Evolutionary conservation across 2,888 invertebrate species (phyloP), one percentile per base, ranked within the genome.

Genomic region (Mythimna albipuncta): DNA sequence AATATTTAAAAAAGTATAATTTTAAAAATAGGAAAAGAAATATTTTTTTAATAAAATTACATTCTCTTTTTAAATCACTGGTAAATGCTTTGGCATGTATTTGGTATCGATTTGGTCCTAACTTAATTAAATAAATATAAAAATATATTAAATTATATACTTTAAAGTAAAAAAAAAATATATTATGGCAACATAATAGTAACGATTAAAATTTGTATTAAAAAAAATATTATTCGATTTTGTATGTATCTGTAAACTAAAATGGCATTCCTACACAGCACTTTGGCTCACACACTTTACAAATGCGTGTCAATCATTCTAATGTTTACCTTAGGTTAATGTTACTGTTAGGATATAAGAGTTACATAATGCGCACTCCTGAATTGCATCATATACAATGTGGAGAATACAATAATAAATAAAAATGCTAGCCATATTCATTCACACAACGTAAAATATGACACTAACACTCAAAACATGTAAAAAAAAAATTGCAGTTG

Each of bases 161-260:
- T 32, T 32, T 2, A 26, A 26, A 26, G 71, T 65, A 77, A 75
- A 76, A 77, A 82, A 78, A 82, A 77, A 83, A 81, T 66, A 83
- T 41, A 38, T 77, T 88, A 93, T 93, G 92, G 92, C 92, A 92
- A 92, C 91, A 83, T 74, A 90, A 83, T 89, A 92, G 90, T 90
- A 93, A 90, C 85, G 16, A 74, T 13, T 69, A 74, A 74, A n/a
- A 79, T 82, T 67, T 63, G 47, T 44, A 52, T 67, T 58, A 54
- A 66, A 79, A 67, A 67, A 50, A 41, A 64, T 67, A 72, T 64
- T 75, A 70, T 75, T 82, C 79, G 69, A 77, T 72, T 65, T 69
- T n/a, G n/a, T 69, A 9, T 57, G 16, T 44, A 35, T 65, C 19
- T 63, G 32, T 64, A n/a, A 54, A 61, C 41, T 65, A 44, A 11